A percentile compares a stretch with the other conserved stretches of the same genome.
Conservation (phyloP, 1,140 invertebrate species). For the Listronotus oregonensis region DNA sequence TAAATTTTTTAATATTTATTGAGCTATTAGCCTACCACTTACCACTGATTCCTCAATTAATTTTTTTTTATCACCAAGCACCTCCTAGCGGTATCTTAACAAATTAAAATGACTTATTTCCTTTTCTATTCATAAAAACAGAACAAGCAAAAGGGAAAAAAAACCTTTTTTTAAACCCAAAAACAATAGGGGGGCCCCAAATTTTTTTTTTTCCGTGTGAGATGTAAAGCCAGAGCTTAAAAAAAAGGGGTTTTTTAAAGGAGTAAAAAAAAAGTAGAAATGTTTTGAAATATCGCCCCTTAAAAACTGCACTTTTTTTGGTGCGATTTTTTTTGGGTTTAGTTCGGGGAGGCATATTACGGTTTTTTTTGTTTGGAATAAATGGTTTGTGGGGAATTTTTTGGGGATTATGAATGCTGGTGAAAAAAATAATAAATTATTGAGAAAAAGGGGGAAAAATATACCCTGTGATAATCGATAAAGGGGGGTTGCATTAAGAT, state of each 20-base stretch:
- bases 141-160: constrained; percentile 24
- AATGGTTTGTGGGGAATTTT: constrained; percentile 27
- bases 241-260: constrained; percentile 38
- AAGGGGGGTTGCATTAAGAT: too few relatives aligned
- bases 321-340: constrained; percentile 33
- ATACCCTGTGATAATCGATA: too few relatives aligned
- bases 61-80: too few relatives aligned
- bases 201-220: constrained; percentile 36
- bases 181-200: constrained; percentile 28
- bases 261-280: constrained; percentile 37
- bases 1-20: too few relatives aligned
- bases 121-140: constrained; percentile 22
- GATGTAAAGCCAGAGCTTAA: constrained; percentile 35
- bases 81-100: too few relatives aligned
- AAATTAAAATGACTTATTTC: constrained; percentile 29
- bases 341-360: constrained; percentile 31
- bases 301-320: constrained; percentile 35
- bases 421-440: constrained; percentile 8
- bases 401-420: constrained; percentile 4
- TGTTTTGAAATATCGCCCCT: constrained; percentile 37
- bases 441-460: not conserved
- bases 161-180: constrained; percentile 29
- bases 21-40: too few relatives aligned
- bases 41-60: too few relatives aligned
- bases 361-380: constrained; percentile 21